These are phyloP conservation scores for Fulmarus glacialis DNA, from an alignment of 2,113 vertebrate species.

Conservation along the genomic window DNA sequence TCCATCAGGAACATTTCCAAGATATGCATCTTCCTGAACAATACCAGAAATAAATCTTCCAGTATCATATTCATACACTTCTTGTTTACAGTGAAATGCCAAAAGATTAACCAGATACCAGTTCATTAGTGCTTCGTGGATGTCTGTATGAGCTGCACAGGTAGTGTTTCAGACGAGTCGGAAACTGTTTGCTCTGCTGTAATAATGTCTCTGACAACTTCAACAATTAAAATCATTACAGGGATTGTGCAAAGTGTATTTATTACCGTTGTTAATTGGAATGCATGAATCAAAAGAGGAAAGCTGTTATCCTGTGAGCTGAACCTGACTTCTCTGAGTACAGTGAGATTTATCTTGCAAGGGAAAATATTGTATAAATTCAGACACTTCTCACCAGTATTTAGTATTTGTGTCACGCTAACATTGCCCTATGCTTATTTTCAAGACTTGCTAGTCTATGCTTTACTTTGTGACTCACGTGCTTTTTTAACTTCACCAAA, in stretches of 20 bases:
- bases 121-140: neutral
- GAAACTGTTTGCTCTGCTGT: neutral
- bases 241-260: neutral
- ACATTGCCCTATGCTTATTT: neutral
- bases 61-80: neutral
- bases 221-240: neutral
- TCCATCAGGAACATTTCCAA: neutral
- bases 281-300: neutral
- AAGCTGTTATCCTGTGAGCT: neutral
- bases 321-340: neutral
- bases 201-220: neutral
- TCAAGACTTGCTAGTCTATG: constrained; percentile 13
- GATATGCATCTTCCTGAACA: neutral
- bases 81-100: neutral
- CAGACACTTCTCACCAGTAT: neutral
- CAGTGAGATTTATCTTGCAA: neutral
- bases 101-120: neutral
- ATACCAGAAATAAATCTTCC: neutral
- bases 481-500: constrained; percentile 29
- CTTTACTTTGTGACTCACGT: constrained; percentile 7
- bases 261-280: neutral
- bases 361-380: neutral
- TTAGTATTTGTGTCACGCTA: neutral
- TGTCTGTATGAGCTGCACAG: neutral
- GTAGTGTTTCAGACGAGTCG: neutral